Percentiles rank a stretch among this genome's conserved stretches.
phyloP scores from a whole-genome alignment of 2,797 vertebrate genomes.

The Ciconia nigra region DNA sequence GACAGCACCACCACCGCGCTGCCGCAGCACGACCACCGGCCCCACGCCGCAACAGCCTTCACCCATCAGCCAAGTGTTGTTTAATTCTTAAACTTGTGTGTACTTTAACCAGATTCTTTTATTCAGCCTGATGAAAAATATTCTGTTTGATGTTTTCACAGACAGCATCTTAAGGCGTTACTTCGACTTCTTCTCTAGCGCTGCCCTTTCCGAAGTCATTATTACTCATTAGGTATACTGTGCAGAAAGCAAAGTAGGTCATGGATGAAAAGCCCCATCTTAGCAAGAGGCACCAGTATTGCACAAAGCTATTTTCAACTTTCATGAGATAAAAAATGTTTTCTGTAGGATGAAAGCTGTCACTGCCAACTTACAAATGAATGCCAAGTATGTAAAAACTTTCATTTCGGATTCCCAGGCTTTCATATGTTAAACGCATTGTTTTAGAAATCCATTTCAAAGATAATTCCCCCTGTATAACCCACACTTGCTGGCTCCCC shows the following conservation, averaged over 20 bases:
- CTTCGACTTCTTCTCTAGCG: constrained; percentile 9
- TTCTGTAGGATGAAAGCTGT: constrained; percentile 71
- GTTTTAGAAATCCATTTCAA: constrained; percentile 52
- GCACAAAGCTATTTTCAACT: constrained; percentile 72
- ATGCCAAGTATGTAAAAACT: constrained; percentile 60
- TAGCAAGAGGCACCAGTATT: constrained; percentile 48
- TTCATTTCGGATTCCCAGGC: constrained; percentile 47
- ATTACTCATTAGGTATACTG: constrained; percentile 70
- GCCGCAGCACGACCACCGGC: background rate
- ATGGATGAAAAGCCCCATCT: constrained; percentile 66
- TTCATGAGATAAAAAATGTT: constrained; percentile 56
- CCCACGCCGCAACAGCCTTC: background rate
- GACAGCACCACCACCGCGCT: rapidly evolving
- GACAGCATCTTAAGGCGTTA: constrained; percentile 21
- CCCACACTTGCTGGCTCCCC: background rate
- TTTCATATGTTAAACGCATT: constrained; percentile 69
- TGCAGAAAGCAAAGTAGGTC: constrained; percentile 73
- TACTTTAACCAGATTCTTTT: constrained; percentile 5
- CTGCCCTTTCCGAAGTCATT: constrained; percentile 63
- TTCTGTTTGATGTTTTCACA: constrained; percentile 40
- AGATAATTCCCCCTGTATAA: background rate
- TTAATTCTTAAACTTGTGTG: background rate
- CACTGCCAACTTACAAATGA: constrained; percentile 65
- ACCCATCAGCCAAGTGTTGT: rapidly evolving
- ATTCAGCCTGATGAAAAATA: constrained; percentile 52